Evolutionary conservation across 2,888 invertebrate species (phyloP), one percentile per base, ranked within the genome.

Genomic region (Oxytorus armatus): DNA sequence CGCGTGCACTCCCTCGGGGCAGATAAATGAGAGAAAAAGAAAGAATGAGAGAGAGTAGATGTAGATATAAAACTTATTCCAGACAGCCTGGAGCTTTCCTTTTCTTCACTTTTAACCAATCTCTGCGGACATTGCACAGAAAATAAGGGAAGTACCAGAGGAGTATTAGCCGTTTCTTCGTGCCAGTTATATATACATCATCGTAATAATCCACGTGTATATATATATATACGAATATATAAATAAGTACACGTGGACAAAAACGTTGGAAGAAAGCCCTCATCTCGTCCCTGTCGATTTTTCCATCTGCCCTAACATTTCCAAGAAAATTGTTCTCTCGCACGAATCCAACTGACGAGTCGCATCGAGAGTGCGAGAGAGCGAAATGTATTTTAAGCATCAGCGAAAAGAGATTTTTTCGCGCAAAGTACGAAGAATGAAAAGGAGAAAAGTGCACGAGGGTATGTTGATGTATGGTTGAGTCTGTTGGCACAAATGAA

Each of bases 141-240:
- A 42, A 51, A n/a, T n/a, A n/a, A n/a, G n/a, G 23, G 42, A 55
- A 53, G 66, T 57, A 57, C 44, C 53, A 55, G 42, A 44, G 65
- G 39, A 53, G 36, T 69, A 82, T 76, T 77, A 77, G 72, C 82
- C 36, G 14, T 47, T 79, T 74, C 63, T 77, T 82, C 82, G 33
- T 69, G 74, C 53, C 61, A 55, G 51, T 77, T 72, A 79, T 44
- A 44, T 63, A 44, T 23, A 61, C 68, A 84, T 83, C 84, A 81
- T 81, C 77, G 78, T 84, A 84, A 86, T 85, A 83, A 86, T 79
- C 77, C 82, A 75, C 79, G 76, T 18, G 68, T 42, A 44, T 42
- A 23, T 3, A 25, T 61, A 49, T 42, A 16, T 39, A 51, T 23
- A 14, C 14, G 29, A 18, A 68, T 66, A 83, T 51, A 72, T 3